Evolutionary conservation across 1,140 invertebrate species (phyloP), one percentile per base, ranked within the genome.

Genomic region (Plectus sambesii): DNA sequence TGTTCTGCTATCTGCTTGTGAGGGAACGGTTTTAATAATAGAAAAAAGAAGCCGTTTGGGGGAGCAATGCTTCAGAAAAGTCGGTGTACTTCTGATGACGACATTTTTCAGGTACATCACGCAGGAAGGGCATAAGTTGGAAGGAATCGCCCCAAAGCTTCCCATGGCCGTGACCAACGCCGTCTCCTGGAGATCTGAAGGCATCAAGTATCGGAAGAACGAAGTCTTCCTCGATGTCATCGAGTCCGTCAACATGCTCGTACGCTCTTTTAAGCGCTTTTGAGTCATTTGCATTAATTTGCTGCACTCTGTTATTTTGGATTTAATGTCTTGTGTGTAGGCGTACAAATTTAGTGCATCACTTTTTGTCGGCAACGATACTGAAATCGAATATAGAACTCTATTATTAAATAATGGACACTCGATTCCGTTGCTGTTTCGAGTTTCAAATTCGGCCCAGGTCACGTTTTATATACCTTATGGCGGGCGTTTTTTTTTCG

Each of bases 201-300:
- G 92, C 2, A 90, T 99, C 40, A 98, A 97, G 67, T 99, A 99
- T 73, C 79, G 93, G 36, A 99, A 98, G 72, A 99, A 99, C 74
- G 94, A 99, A 78, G 93, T 99, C 1, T 99, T 99, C 66, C 77
- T 99, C 0, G 94, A 99, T 78, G 94, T 99, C 2, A 97, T 99
- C 58, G 94, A 99, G 71, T 94, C 88, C 9, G 90, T 99, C 1
- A 98, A 99, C 75, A 74, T 99, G 40, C 70, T 98, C 66, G 79
- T 80, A 64, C 70, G 74, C 60, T 12, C 41, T 40, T 36, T 29
- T 24, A 38, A n/a, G 3, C 15, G n/a, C n/a, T 52, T 55, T 55
- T 3, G 22, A 1, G 20, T 22, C 17, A 6, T 8, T 6, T 47
- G 1, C 19, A 57, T 2, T 19, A 20, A 59, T 40, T 54, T 57